phyloP scores from a whole-genome alignment of 2,113 vertebrate genomes.

The Struthio camelus region DNA sequence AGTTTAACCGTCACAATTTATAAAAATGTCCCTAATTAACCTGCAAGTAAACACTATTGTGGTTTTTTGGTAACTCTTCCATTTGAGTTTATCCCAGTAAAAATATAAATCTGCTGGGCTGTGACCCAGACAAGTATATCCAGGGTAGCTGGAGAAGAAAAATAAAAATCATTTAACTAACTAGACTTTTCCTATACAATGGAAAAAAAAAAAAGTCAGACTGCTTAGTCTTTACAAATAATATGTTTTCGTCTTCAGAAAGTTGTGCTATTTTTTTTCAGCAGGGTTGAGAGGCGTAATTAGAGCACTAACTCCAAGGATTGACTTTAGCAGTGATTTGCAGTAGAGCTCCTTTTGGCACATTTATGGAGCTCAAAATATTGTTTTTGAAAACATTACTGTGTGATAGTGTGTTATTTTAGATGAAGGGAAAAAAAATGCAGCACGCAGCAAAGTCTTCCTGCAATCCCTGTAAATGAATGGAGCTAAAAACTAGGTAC shows the following conservation, averaged over 20 bases:
- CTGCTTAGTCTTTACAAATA: slow-evolving; percentile 28
- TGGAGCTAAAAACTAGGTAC: slow-evolving; percentile 24
- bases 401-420: slow-evolving; percentile 33
- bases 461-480: slow-evolving; percentile 10
- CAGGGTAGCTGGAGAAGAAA: slow-evolving; percentile 5
- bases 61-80: neutral
- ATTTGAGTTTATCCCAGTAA: neutral
- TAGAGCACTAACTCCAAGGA: slow-evolving; percentile 31
- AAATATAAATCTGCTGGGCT: neutral
- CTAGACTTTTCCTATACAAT: neutral
- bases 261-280: slow-evolving; percentile 14
- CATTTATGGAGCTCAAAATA: slow-evolving; percentile 53
- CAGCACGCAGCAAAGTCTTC: slow-evolving; percentile 15
- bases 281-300: neutral
- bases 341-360: slow-evolving; percentile 12
- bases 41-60: slow-evolving; percentile 4
- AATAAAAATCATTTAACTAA: slow-evolving; percentile 7
- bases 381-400: slow-evolving; percentile 46
- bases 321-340: slow-evolving; percentile 11
- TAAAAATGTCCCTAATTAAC: slow-evolving; percentile 39
- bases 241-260: slow-evolving; percentile 30
- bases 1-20: neutral
- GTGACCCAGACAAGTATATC: neutral
- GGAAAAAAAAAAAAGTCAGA: neutral
- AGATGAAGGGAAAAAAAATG: neutral